Evolutionary conservation across 2,888 invertebrate species (phyloP).

Genomic region (Celastrina argiolus): DNA sequence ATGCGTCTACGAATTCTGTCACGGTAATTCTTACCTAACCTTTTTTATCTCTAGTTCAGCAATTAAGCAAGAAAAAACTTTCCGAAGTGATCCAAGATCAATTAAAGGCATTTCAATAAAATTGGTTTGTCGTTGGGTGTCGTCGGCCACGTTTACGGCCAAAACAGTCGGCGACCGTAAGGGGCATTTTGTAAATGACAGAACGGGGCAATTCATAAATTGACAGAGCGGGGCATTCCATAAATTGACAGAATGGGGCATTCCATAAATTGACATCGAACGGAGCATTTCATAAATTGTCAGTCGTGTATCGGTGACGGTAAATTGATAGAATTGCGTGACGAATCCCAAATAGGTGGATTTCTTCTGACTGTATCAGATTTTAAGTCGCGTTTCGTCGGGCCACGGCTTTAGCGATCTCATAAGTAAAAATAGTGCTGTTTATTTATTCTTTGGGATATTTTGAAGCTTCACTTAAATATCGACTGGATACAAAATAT

Average conservation of each 20-base stretch:
- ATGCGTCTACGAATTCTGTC: too few species aligned
- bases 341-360: constrained; percentile 75
- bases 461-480: too few species aligned
- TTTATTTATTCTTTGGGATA: too few species aligned
- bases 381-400: constrained; percentile 51
- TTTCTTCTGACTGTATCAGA: constrained; percentile 68
- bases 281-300: constrained; percentile 42
- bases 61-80: too few species aligned
- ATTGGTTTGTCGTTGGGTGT: constrained; percentile 78
- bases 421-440: background rate
- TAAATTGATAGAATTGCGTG: constrained; percentile 76
- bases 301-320: constrained; percentile 60
- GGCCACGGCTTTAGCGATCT: constrained; percentile 40
- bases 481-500: too few species aligned
- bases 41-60: background rate
- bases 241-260: constrained; percentile 70
- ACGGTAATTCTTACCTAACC: too few species aligned
- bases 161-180: constrained; percentile 75
- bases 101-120: constrained; percentile 67
- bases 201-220: constrained; percentile 61
- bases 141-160: constrained; percentile 73
- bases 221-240: constrained; percentile 64
- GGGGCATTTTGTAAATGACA: constrained; percentile 63
- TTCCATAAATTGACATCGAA: constrained; percentile 69
- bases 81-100: constrained; percentile 35